A percentile compares a stretch with the other conserved stretches of the same genome.
These are phyloP conservation scores for Danionella cerebrum DNA, from an alignment of 2,113 vertebrate genomes.

Conservation along the genomic window DNA sequence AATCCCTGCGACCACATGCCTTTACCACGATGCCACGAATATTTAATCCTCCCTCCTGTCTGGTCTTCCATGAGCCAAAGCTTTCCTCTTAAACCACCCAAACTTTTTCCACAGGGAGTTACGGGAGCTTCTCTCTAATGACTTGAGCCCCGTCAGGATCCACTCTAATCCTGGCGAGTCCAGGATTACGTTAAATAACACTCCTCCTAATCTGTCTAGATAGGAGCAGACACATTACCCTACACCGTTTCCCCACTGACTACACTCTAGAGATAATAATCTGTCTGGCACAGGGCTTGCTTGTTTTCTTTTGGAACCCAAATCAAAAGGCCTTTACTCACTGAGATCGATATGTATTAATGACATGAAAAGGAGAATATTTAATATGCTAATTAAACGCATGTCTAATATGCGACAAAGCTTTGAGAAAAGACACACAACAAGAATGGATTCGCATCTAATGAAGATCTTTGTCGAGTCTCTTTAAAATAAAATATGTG, in stretches of 20 bases:
- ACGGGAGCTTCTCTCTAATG: background rate
- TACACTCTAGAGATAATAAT: background rate
- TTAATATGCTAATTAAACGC: background rate
- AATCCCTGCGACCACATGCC: too few species aligned
- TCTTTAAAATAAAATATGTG: too few species aligned
- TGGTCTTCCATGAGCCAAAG: background rate
- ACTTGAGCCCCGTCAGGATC: background rate
- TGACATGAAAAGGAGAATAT: background rate
- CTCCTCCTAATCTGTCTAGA: conserved; percentile 23
- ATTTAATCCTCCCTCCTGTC: background rate
- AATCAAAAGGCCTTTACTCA: background rate
- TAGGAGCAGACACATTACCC: background rate
- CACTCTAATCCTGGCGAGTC: background rate
- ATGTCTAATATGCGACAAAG: too few species aligned
- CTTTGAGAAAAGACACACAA: too few species aligned
- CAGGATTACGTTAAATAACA: conserved; percentile 21
- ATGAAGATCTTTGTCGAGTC: too few species aligned
- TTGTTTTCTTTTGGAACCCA: background rate
- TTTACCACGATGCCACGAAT: background rate
- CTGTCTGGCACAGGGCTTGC: background rate
- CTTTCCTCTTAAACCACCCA: background rate
- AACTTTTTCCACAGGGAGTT: background rate
- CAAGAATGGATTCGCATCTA: too few species aligned
- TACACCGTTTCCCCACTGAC: background rate
- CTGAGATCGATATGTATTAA: background rate